Conservation (phyloP, 2,888 invertebrate species). For the Pollenia angustigena region DNA sequence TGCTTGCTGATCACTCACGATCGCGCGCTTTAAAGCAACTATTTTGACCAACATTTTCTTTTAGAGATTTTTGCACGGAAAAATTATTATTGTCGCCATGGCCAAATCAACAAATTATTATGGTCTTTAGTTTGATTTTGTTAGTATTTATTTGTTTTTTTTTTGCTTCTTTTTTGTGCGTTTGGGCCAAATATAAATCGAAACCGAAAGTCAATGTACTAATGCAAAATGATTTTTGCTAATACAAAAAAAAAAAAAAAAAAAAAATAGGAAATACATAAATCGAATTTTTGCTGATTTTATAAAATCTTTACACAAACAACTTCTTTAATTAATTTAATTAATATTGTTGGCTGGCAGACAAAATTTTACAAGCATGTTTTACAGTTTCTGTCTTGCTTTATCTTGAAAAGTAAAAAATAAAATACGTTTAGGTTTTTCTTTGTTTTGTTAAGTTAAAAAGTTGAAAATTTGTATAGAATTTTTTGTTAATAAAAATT, state of each 20-base stretch:
- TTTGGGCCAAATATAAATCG: constrained; percentile 36
- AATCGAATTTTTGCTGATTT: constrained; percentile 24
- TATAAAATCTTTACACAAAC: neutral
- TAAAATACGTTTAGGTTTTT: no score
- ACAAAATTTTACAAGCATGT: no score
- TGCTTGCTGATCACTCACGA: constrained; percentile 54
- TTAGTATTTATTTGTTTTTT: constrained; percentile 16
- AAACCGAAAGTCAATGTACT: constrained; percentile 53
- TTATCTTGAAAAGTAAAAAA: no score
- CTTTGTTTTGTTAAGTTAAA: no score
- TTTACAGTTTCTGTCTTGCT: no score
- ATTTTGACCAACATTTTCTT: constrained; percentile 58
- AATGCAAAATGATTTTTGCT: constrained; percentile 16
- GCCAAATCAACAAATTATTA: constrained; percentile 29
- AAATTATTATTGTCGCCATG: constrained; percentile 56
- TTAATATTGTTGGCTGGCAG: neutral
- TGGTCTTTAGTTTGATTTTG: constrained; percentile 28
- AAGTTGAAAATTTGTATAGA: neutral
- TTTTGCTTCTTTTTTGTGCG: neutral
- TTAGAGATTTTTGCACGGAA: constrained; percentile 51
- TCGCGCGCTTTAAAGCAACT: constrained; percentile 63
- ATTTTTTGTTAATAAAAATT: neutral
- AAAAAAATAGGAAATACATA: constrained; percentile 10
- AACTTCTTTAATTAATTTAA: neutral
- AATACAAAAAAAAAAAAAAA: neutral